phyloP scores from a whole-genome alignment of 2,113 vertebrate genomes.

The Corythaixoides concolor region DNA sequence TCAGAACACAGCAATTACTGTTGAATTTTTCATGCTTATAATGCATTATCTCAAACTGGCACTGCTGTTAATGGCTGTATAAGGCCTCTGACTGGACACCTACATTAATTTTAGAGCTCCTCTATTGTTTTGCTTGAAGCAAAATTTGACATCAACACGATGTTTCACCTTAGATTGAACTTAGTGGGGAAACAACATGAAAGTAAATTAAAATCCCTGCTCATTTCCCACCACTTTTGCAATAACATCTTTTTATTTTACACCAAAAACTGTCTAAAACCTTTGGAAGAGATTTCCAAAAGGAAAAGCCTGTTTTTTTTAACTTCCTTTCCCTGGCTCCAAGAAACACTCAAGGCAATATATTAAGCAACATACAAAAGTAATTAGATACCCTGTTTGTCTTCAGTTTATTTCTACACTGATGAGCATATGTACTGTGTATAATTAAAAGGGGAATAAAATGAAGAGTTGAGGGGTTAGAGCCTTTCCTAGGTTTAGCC shows the following conservation, averaged over 20 bases:
- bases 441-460: neutral
- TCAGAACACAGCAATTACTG: conserved; percentile 63
- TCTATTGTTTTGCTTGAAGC: conserved; percentile 67
- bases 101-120: conserved; percentile 71
- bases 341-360: neutral
- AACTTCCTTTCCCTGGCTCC: conserved; percentile 12
- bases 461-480: neutral
- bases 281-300: conserved; percentile 37
- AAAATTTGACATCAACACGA: conserved; percentile 68
- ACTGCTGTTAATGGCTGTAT: conserved; percentile 53
- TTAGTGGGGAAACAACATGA: conserved; percentile 60
- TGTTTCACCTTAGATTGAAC: conserved; percentile 70
- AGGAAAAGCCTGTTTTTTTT: neutral
- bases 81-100: conserved; percentile 71
- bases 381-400: neutral
- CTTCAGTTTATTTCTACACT: neutral
- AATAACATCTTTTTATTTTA: conserved; percentile 44
- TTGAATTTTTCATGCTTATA: conserved; percentile 75
- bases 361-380: neutral
- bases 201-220: conserved; percentile 61
- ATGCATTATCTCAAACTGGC: conserved; percentile 69
- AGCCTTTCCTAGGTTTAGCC: neutral
- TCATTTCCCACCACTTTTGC: conserved; percentile 49
- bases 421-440: neutral
- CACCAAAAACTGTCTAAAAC: conserved; percentile 12